Conservation (phyloP, 2,888 invertebrate genomes). For the Nymphalis urticae region DNA sequence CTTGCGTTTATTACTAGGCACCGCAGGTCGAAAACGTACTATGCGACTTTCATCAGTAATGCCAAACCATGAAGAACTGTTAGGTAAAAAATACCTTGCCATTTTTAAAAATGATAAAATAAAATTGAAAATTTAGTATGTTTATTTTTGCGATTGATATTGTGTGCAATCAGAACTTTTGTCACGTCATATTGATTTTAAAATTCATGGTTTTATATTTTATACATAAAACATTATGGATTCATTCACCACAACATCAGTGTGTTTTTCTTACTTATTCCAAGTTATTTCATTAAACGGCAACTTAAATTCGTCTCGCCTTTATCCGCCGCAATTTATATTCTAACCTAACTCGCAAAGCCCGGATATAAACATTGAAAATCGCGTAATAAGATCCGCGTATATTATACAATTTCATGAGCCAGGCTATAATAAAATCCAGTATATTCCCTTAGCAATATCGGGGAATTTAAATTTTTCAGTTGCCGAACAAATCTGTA, state of each 20-base stretch:
- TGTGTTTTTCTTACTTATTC: background rate
- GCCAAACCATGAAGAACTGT: slow-evolving; percentile 11
- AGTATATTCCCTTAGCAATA: slow-evolving; percentile 44
- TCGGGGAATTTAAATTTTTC: slow-evolving; percentile 52
- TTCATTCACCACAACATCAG: background rate
- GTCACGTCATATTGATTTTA: background rate
- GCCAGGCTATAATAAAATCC: slow-evolving; percentile 35
- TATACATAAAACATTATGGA: background rate
- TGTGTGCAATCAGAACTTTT: slow-evolving; percentile 7
- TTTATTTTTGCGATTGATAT: slow-evolving; percentile 30
- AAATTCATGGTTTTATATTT: background rate
- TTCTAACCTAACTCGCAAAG: slow-evolving; percentile 5
- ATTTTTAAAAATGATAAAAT: slow-evolving; percentile 17
- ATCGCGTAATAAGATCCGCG: background rate
- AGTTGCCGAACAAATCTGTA: slow-evolving; percentile 49
- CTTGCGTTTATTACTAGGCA: slow-evolving; percentile 39
- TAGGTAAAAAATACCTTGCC: slow-evolving; percentile 10
- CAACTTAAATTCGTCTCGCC: background rate
- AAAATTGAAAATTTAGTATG: slow-evolving; percentile 26
- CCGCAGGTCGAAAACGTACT: slow-evolving; percentile 21
- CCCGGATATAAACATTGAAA: slow-evolving; percentile 10
- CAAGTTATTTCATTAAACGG: slow-evolving; percentile 5
- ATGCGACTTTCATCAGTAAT: slow-evolving; percentile 32
- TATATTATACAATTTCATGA: slow-evolving; percentile 14
- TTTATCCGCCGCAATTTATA: background rate